Conservation (phyloP, 2,797 vertebrate species). For the Ataeniobius toweri region DNA sequence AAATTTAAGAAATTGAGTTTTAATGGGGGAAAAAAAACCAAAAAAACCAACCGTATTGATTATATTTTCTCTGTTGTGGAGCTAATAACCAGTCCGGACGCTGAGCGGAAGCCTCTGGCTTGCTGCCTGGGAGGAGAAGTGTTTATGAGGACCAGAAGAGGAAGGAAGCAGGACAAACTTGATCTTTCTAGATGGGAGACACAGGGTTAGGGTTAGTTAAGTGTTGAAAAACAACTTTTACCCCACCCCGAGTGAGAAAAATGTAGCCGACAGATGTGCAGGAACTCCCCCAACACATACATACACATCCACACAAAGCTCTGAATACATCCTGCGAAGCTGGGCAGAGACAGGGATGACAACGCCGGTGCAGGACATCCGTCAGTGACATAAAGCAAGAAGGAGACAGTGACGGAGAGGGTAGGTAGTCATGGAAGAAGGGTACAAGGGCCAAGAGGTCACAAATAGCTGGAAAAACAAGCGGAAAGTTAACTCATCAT, state of each 20-base stretch:
- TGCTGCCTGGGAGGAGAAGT: conserved; percentile 68
- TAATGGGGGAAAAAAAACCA: neutral
- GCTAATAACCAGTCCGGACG: conserved; percentile 46
- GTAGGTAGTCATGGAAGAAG: conserved; percentile 5
- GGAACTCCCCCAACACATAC: conserved; percentile 68
- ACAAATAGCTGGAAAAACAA: conserved; percentile 72
- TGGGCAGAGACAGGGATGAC: conserved; percentile 73
- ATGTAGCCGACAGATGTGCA: conserved; percentile 83
- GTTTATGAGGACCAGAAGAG: conserved; percentile 62
- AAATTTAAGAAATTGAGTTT: neutral
- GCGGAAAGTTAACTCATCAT: conserved; percentile 75
- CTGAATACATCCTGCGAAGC: conserved; percentile 77
- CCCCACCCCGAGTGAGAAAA: conserved; percentile 62
- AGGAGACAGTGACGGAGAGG: conserved; percentile 56
- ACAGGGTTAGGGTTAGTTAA: conserved; percentile 26
- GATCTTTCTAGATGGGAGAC: conserved; percentile 72
- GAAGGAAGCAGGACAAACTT: conserved; percentile 76
- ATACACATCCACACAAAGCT: conserved; percentile 31
- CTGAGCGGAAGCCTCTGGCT: conserved; percentile 65
- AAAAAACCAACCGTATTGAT: neutral
- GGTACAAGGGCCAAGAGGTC: conserved; percentile 49
- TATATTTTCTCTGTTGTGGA: neutral
- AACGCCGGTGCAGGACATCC: conserved; percentile 81
- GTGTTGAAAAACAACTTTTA: conserved; percentile 78
- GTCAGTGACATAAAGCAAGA: conserved; percentile 79